Base-by-base conservation (phyloP, 1,140 invertebrate species). In the Macrotrachela quadricornifera region DNA sequence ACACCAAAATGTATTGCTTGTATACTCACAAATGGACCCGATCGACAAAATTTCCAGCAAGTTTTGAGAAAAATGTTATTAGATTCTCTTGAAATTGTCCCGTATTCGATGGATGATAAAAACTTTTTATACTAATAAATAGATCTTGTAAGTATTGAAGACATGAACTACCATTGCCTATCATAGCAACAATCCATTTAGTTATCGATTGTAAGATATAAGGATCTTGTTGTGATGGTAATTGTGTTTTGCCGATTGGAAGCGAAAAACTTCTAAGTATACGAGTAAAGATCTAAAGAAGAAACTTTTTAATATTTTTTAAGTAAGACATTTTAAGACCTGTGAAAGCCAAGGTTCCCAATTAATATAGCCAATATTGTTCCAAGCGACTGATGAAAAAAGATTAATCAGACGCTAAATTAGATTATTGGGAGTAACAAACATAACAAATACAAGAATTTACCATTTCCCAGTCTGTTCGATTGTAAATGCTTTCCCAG, bases 91-190 rank as follows among this genome's bases (percentile, higher is more conserved):
- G n/a, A n/a, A n/a, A n/a, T n/a, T n/a, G n/a, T n/a, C n/a, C 85
- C 54, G 70, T 64, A 66, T 92, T 92, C 0, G 85, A 85, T 49
- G 83, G 83, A 71, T 92, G 81, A 60, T 81, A 79, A 69, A 85
- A 92, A 10, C 82, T 85, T 64, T 86, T 81, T 3, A 88, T 68
- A 0, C 81, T 78, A 58, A 79, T 80, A 58, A 91, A 78, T 61
- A 92, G 78, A 56, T 80, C 79, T 50, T 78, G 76, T 21, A 91
- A 69, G 65, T 87, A 77, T 42, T 76, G 74, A 61, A 85, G 78
- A 10, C 79, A 75, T 43, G 61, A 68, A 30, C 71, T 73, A 38
- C 66, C 62, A 54, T 75, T 71, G 18, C 56, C 59, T 41, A 74
- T 69, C 56, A 74, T 75, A 58, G 77, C 74, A 3, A 80, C 75